Conservation (phyloP, 2,797 vertebrate genomes). For the Perodicticus potto region DNA sequence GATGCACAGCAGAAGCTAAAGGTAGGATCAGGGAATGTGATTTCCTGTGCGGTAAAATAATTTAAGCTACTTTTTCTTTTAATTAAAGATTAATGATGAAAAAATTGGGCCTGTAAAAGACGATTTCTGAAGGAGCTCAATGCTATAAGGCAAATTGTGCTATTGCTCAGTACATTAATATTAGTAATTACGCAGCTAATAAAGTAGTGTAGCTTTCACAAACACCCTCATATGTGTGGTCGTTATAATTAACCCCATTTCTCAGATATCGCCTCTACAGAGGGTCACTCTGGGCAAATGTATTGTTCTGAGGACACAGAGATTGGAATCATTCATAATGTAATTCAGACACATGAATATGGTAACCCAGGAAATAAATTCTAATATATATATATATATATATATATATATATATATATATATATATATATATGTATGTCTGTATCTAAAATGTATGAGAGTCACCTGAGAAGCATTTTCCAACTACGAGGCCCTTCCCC, state of each 20-base stretch:
- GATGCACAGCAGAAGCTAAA: background rate
- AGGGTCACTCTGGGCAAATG: background rate
- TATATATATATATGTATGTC: no score
- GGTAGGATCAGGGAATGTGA: background rate
- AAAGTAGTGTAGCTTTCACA: background rate
- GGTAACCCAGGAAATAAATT: background rate
- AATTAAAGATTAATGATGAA: slow-evolving; percentile 48
- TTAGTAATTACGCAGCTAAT: background rate
- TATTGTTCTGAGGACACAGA: background rate
- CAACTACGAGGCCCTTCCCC: background rate
- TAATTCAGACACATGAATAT: background rate
- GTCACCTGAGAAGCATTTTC: background rate
- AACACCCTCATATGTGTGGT: accelerated
- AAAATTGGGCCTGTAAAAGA: background rate
- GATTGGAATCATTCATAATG: background rate
- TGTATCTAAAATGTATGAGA: background rate
- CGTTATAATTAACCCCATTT: background rate
- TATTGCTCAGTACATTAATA: background rate
- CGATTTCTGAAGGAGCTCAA: background rate
- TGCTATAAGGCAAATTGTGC: background rate
- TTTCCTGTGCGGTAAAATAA: background rate
- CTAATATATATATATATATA: background rate
- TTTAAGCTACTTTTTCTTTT: slow-evolving; percentile 13
- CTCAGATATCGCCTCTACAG: background rate
- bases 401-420: no score